Evolutionary conservation across 1,140 invertebrate genomes (phyloP), one percentile per base, ranked within the genome.

Genomic region (Eueides isabella): DNA sequence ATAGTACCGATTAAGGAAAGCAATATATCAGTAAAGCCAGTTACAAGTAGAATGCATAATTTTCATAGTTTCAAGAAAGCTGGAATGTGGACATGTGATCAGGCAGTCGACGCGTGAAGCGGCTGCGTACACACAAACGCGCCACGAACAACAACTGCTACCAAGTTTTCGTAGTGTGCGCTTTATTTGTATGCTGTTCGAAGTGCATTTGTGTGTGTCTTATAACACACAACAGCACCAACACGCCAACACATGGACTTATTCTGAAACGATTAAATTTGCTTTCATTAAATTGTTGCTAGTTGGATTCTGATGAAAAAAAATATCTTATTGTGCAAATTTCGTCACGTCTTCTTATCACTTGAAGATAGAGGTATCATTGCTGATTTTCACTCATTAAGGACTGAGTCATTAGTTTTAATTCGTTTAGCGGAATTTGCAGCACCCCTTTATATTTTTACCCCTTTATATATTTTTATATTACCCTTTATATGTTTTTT

Each of bases 51-150:
- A 63, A 63, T 63, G 61, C 29, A 29, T 70, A 7, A 38, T 70
- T 70, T 63, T 41, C 68, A 64, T 35, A 35, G 64, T 63, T 74
- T 68, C 41, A 83, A 84, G 80, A 78, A 85, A 83, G 78, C 77
- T 75, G 84, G 87, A 89, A 89, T 89, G 87, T 87, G 80, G 83
- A 84, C 84, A 83, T 83, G 83, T 82, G 85, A 88, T 91, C 89
- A 88, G 76, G 78, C 82, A 82, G 70, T 63, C 78, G 76, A 76
- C 83, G 81, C 88, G 86, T 88, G 88, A 84, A 84, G 55, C 76
- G 74, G 71, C 61, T 68, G 29, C 67, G 72, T 72, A 78, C 82
- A 69, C 84, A 82, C 83, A 84, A 79, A 68, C 35, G 19, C 28
- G 44, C 48, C 35, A 70, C 28, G 26, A 28, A 72, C 28, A 38